A percentile compares a stretch with the other conserved stretches of the same genome.
Evolutionary conservation across 2,888 invertebrate genomes (phyloP).

Genomic region (Erpobdella octoculata): DNA sequence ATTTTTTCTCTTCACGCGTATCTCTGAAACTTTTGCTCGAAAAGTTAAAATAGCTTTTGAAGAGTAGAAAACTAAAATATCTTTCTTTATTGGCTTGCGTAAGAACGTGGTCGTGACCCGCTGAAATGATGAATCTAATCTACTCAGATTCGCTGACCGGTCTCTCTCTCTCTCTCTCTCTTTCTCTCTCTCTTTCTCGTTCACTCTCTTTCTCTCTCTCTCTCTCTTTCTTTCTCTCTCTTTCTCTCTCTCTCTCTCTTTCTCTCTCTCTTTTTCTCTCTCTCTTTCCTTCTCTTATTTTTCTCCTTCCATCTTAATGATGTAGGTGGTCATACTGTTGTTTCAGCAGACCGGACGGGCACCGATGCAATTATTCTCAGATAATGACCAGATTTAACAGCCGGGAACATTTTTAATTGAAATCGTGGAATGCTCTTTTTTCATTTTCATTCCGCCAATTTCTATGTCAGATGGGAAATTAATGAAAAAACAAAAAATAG

Average conservation of each 20-base stretch:
- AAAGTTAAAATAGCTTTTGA: too few relatives aligned
- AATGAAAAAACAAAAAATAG: too few relatives aligned
- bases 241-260: conserved; percentile 17
- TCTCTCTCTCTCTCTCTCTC: not conserved
- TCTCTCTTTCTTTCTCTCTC: conserved; percentile 26
- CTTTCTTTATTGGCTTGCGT: not conserved
- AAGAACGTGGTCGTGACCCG: not conserved
- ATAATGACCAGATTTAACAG: too few relatives aligned
- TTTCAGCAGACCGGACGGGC: too few relatives aligned
- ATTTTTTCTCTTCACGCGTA: too few relatives aligned
- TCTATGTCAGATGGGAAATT: too few relatives aligned
- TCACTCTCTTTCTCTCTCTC: conserved; percentile 27
- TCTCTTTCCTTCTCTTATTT: conserved; percentile 16
- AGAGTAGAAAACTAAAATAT: too few relatives aligned
- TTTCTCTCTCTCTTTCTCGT: too few relatives aligned
- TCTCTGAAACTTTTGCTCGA: too few relatives aligned
- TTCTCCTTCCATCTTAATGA: conserved; percentile 18
- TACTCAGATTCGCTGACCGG: not conserved
- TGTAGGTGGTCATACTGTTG: too few relatives aligned
- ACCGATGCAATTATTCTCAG: too few relatives aligned
- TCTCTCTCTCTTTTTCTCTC: conserved; percentile 23
- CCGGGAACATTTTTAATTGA: too few relatives aligned
- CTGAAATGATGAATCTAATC: not conserved
- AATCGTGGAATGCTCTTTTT: not conserved
- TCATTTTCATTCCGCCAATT: not conserved